Evolutionary conservation across 2,797 vertebrate genomes (phyloP).

Genomic region (Rhincodon typus): DNA sequence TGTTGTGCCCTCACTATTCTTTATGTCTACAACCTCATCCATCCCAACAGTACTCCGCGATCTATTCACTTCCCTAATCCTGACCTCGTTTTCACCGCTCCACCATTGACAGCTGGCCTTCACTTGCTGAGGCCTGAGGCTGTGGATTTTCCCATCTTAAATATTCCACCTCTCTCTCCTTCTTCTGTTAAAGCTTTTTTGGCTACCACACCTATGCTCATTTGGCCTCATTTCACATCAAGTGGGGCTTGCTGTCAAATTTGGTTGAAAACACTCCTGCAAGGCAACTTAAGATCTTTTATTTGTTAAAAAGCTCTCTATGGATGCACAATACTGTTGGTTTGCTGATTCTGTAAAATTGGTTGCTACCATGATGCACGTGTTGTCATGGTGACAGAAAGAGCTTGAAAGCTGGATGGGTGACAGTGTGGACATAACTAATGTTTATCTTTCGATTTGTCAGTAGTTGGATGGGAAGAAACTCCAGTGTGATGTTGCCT

Average conservation of each 20-base stretch:
- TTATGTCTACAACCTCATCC: neutral
- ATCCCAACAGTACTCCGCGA: neutral
- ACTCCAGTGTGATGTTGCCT: neutral
- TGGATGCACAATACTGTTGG: neutral
- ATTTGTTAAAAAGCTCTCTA: neutral
- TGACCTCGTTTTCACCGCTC: neutral
- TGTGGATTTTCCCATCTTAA: neutral
- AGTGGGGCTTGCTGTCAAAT: no score
- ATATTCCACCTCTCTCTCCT: neutral
- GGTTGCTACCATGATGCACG: neutral
- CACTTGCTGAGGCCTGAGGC: neutral
- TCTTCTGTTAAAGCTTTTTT: neutral
- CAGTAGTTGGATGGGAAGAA: neutral
- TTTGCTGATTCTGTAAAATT: neutral
- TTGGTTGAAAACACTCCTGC: neutral
- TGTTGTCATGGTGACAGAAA: neutral
- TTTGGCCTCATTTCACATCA: no score
- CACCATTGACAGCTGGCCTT: neutral
- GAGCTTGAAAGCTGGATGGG: neutral
- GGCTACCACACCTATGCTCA: no score
- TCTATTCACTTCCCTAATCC: neutral
- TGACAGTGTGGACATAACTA: neutral
- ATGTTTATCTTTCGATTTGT: slow-evolving; percentile 24
- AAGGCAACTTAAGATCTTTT: neutral
- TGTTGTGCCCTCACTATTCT: neutral